A percentile compares a stretch with the other conserved stretches of the same genome.
These are phyloP conservation scores for Bryconaethiops microstoma DNA, from an alignment of 2,797 vertebrate genomes.

Conservation along the genomic window DNA sequence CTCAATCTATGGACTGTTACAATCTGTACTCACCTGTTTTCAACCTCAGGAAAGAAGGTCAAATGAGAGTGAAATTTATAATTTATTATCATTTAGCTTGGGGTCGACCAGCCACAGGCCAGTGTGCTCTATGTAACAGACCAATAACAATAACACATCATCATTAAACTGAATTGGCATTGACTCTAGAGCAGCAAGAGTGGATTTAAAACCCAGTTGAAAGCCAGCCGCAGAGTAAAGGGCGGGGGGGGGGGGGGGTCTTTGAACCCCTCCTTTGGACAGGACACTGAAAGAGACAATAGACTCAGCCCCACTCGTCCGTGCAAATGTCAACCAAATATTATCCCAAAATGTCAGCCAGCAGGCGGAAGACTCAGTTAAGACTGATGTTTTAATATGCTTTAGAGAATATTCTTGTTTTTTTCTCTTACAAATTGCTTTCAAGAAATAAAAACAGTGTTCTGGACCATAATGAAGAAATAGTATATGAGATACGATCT, in stretches of 20 bases:
- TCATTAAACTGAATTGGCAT: conserved; percentile 36
- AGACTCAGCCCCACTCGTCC: too few species aligned
- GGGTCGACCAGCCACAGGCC: conserved; percentile 42
- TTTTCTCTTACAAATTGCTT: too few species aligned
- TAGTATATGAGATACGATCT: too few species aligned
- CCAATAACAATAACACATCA: conserved; percentile 17
- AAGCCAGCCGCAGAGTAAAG: conserved; percentile 46
- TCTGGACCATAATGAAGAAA: too few species aligned
- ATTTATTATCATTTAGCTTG: neutral
- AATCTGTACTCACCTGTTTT: neutral
- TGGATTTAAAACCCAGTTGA: conserved; percentile 58
- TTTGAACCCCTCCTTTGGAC: conserved; percentile 42
- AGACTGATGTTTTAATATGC: conserved; percentile 35
- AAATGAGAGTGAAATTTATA: neutral
- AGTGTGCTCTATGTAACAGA: conserved; percentile 61
- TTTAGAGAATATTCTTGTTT: too few species aligned
- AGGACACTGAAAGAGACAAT: conserved; percentile 11
- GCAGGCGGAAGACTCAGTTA: neutral
- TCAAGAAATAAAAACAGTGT: too few species aligned
- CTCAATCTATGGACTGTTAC: neutral
- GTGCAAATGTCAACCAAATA: conserved; percentile 50
- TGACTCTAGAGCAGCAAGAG: conserved; percentile 31
- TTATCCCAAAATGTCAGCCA: conserved; percentile 44
- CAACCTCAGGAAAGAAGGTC: neutral
- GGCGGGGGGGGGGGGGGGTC: conserved; percentile 46